Base-by-base conservation (phyloP, 2,797 vertebrate species). In the Muscicapa striata region DNA sequence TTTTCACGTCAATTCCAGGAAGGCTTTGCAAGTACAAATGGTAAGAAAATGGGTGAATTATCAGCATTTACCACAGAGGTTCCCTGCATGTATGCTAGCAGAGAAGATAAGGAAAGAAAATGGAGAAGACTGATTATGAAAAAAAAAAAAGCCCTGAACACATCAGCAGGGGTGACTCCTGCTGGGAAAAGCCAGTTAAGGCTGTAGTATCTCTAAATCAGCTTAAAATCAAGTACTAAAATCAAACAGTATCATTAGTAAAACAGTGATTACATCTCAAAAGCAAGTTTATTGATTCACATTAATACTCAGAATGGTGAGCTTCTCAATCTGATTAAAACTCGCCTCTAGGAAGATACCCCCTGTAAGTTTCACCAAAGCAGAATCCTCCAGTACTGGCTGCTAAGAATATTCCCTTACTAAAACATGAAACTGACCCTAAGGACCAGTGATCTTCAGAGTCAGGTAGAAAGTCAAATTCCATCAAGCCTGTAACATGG, bases 121-220 rank as follows among this genome's bases (percentile, higher is more conserved):
- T 6, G 6, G 30, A 80, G 27, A 70, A 88, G 52, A 82, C 27
- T 34, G 54, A 54, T 78, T 74, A 67, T 13, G 20, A 52, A 69
- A 88, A 87, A 63, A 66, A 84, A 83, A 64, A 3, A 52, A 36
- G 8, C 34, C 21, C 67, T 2, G 0, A 90, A 92, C 52, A 87
- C 36, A 29, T 75, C 68, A 90, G 51, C 6, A 68, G 29, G 22
- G n/a, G n/a, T 77, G 57, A 85, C n/a, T 92, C 38, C 85, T 89
- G 49, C 61, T 84, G 57, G 91, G 75, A 77, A 89, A 95, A 94
- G 73, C 43, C 81, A 92, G 72, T 87, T 89, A 94, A 95, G 38
- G 75, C 55, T 26, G 49, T 17, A 75, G 23, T 43, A 94, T 49
- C 52, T 92, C 70, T 88, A 94, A 94, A 94, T 86, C 78, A 93